Base-by-base conservation (phyloP, 2,797 vertebrate species). In the Microctenopoma stevenorrisi region DNA sequence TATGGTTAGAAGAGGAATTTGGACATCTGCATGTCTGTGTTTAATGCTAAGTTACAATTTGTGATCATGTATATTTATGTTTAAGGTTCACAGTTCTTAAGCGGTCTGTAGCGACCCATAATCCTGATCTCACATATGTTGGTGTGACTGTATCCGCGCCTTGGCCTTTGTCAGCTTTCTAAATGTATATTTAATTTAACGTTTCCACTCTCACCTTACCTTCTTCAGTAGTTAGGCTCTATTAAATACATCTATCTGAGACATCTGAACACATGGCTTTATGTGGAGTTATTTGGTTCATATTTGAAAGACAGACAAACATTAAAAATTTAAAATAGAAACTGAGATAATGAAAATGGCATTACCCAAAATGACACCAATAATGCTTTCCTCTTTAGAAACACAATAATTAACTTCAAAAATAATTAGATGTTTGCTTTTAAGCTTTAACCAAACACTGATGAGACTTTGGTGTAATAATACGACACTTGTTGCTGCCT, bases 401-500 rank as follows among this genome's bases (percentile, higher is more conserved):
- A 68, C n/a, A 43, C 25, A 40, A 40, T 37, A 8, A 56, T 46
- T 54, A 42, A 44, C 46, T 55, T 60, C 22, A 68, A 66, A 25
- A 50, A 48, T 16, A 40, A 51, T 62, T 51, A 59, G 4, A 54
- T 30, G 14, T 3, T 57, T 54, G 47, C 3, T 12, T 73, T 65
- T 0, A 47, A 57, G 25, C 3, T 74, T 68, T 63, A 22, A 47
- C 18, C 42, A 60, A 70, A 76, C 43, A 75, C 15, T 62, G 63
- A 64, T 52, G 12, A 35, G 64, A 59, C 62, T 67, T 47, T 43
- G 26, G 22, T 40, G 38, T 57, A 63, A 71, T 69, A 70, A 80
- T 59, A 55, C 75, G 33, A 79, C 72, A 89, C 89, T 76, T 88
- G 89, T 89, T 86, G 74, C 83, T 61, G 53, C 15, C 44, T 25